phyloP scores from a whole-genome alignment of 2,113 vertebrate genomes.

The Pituophis catenifer region DNA sequence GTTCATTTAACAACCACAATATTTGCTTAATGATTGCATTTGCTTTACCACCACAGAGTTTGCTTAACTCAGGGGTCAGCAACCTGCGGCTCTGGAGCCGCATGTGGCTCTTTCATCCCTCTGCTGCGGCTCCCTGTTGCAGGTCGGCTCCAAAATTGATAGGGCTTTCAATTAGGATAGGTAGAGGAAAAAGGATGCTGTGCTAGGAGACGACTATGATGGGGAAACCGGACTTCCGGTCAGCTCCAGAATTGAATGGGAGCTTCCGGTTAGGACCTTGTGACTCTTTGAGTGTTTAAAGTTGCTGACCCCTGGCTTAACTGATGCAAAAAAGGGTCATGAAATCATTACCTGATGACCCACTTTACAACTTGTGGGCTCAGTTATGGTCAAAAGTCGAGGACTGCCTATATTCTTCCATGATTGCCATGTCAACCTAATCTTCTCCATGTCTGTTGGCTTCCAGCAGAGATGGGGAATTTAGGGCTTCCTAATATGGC shows the following conservation, averaged over 20 bases:
- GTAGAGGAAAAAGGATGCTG: too few relatives aligned
- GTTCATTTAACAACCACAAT: not conserved
- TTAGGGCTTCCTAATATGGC: not conserved
- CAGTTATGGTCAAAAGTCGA: not conserved
- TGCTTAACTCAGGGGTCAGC: too few relatives aligned
- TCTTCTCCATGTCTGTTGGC: not conserved
- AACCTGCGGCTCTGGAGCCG: too few relatives aligned
- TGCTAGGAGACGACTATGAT: too few relatives aligned
- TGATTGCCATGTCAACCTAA: not conserved
- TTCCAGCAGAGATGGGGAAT: not conserved
- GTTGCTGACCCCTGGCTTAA: not conserved
- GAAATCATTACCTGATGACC: not conserved
- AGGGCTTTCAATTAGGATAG: too few relatives aligned
- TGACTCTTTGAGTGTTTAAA: too few relatives aligned
- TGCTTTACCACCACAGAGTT: not conserved
- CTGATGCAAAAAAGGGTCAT: not conserved
- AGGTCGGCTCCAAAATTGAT: too few relatives aligned
- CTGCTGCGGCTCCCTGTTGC: too few relatives aligned
- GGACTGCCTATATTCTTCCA: not conserved
- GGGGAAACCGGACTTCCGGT: too few relatives aligned
- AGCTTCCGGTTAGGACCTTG: too few relatives aligned
- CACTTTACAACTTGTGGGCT: not conserved
- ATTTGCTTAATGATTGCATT: not conserved
- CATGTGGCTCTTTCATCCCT: too few relatives aligned
- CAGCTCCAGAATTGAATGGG: too few relatives aligned